These are phyloP conservation scores for Subacronicta megacephala DNA, from an alignment of 2,888 invertebrate species.

Conservation along the genomic window DNA sequence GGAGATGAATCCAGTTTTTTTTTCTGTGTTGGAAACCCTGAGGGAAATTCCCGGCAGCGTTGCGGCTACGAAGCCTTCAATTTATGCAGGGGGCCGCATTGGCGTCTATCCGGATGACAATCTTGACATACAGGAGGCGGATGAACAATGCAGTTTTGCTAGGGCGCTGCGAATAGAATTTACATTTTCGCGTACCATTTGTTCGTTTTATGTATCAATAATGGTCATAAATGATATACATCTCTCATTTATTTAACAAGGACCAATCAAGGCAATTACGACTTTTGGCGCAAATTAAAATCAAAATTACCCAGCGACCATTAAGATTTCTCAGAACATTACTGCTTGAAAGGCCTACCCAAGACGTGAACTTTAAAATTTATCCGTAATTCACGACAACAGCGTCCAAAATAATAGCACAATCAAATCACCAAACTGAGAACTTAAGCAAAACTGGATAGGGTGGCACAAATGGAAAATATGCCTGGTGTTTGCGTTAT, in stretches of 20 bases:
- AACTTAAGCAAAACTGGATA: conserved; percentile 39
- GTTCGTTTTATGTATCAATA: conserved; percentile 18
- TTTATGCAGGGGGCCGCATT: conserved; percentile 82
- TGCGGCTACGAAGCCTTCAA: conserved; percentile 82
- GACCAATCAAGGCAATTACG: conserved; percentile 17
- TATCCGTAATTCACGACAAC: conserved; percentile 42
- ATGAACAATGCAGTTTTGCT: conserved; percentile 76
- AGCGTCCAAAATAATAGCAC: conserved; percentile 44
- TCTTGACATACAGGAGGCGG: conserved; percentile 75
- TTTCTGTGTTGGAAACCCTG: conserved; percentile 79
- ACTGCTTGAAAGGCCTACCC: conserved; percentile 28
- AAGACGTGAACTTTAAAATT: conserved; percentile 41
- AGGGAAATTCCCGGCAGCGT: conserved; percentile 82
- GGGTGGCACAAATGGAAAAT: conserved; percentile 71
- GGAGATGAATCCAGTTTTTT: conserved; percentile 73
- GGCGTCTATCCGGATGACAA: conserved; percentile 80
- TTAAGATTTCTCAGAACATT: conserved; percentile 43
- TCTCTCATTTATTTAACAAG: conserved; percentile 5
- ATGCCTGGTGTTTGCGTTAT: conserved; percentile 79
- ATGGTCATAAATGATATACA: conserved; percentile 1
- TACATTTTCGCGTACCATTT: conserved; percentile 43
- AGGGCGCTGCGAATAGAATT: conserved; percentile 40
- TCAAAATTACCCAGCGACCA: conserved; percentile 28
- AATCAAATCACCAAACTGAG: conserved; percentile 43
- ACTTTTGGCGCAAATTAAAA: conserved; percentile 26